Percentiles rank a stretch among this genome's conserved stretches.
Conservation (phyloP, 2,888 invertebrate genomes). For the Clepsis dumicolana region DNA sequence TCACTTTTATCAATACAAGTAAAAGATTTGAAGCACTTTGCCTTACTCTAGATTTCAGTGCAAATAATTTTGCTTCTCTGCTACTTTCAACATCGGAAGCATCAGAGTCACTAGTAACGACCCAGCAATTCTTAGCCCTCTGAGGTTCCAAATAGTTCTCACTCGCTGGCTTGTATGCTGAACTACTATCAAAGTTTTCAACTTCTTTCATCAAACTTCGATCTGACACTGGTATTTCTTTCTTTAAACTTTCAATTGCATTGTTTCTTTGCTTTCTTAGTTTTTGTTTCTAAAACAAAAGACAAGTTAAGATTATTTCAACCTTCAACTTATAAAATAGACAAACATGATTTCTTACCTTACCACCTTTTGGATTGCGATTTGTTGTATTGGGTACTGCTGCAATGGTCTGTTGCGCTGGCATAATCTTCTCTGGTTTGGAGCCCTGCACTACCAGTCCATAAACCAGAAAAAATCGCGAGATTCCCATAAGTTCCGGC, state of each 20-base stretch:
- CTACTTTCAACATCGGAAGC: constrained; percentile 88
- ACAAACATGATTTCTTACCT: constrained; percentile 66
- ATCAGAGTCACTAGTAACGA: constrained; percentile 89
- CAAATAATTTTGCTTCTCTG: constrained; percentile 78
- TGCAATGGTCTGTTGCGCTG: constrained; percentile 87
- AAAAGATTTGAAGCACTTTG: constrained; percentile 88
- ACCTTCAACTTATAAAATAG: neutral
- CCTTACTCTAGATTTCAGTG: constrained; percentile 87
- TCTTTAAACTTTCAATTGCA: constrained; percentile 77
- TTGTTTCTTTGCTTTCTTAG: constrained; percentile 79
- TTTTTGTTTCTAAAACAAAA: constrained; percentile 75
- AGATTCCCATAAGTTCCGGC: constrained; percentile 86
- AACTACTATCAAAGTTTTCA: constrained; percentile 72
- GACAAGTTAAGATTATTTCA: neutral
- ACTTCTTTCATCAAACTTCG: constrained; percentile 76
- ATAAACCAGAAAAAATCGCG: constrained; percentile 85
- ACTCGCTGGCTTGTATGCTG: constrained; percentile 74
- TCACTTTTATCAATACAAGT: constrained; percentile 85
- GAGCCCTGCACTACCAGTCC: constrained; percentile 71
- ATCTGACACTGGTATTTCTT: constrained; percentile 79
- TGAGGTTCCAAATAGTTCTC: constrained; percentile 69
- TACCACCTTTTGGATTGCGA: constrained; percentile 85
- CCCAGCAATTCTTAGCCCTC: constrained; percentile 64
- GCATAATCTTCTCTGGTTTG: constrained; percentile 84
- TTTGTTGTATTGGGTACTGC: constrained; percentile 72